Evolutionary conservation across 2,888 invertebrate species (phyloP).

Genomic region (Thymelicus acteon): DNA sequence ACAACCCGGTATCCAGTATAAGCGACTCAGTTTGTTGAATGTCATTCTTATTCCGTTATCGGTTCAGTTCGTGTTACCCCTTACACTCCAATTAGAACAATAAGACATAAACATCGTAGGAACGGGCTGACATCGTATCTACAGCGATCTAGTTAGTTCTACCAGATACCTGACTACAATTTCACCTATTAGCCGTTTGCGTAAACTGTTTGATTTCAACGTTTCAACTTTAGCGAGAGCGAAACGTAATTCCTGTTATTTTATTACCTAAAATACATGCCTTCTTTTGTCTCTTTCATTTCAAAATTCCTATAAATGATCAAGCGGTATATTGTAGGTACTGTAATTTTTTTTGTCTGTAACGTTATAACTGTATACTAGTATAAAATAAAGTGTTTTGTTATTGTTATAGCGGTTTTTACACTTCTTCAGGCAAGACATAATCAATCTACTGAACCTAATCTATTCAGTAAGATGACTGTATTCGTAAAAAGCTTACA

Average conservation of each 20-base stretch:
- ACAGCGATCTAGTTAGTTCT: slow-evolving; percentile 20
- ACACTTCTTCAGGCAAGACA: too few species aligned
- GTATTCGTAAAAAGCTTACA: too few species aligned
- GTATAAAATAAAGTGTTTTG: too few species aligned
- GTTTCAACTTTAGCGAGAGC: not conserved
- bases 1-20: not conserved
- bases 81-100: slow-evolving; percentile 36
- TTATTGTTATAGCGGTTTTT: too few species aligned
- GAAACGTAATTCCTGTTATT: not conserved
- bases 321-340: too few species aligned
- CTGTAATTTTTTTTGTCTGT: too few species aligned
- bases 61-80: slow-evolving; percentile 21
- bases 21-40: slow-evolving; percentile 24
- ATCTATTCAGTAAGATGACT: too few species aligned
- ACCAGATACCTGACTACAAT: slow-evolving; percentile 2
- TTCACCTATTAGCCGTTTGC: slow-evolving; percentile 17
- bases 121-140: slow-evolving; percentile 27
- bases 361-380: too few species aligned
- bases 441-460: too few species aligned
- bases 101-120: slow-evolving; percentile 36
- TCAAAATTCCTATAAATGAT: too few species aligned
- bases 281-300: too few species aligned
- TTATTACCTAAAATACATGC: too few species aligned
- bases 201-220: not conserved
- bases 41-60: slow-evolving; percentile 36